phyloP scores from a whole-genome alignment of 2,888 invertebrate species.

The Gryllus longicercus region DNA sequence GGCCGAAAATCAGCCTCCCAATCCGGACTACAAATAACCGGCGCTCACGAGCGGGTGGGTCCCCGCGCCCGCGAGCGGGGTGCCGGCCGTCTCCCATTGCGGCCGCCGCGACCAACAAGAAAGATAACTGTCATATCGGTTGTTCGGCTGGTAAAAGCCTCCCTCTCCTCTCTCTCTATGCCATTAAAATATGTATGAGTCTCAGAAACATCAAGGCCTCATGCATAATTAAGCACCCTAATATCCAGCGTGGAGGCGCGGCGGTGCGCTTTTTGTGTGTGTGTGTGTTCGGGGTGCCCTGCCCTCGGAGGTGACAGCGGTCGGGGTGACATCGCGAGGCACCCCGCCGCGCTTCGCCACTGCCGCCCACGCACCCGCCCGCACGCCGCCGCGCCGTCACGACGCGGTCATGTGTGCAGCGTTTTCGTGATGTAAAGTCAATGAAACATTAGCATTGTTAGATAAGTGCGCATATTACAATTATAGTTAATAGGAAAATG shows the following conservation, averaged over 20 bases:
- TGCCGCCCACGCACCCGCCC: too few species aligned
- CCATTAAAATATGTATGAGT: constrained; percentile 5
- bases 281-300: too few species aligned
- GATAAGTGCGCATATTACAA: too few species aligned
- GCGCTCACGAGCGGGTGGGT: background rate
- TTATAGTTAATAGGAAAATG: too few species aligned
- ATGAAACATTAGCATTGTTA: too few species aligned
- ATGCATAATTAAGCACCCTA: constrained; percentile 17
- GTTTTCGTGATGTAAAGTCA: too few species aligned
- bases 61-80: background rate
- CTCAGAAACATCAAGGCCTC: constrained; percentile 17
- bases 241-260: background rate
- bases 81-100: background rate
- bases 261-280: background rate
- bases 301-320: too few species aligned
- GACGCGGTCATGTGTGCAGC: too few species aligned
- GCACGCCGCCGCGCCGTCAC: too few species aligned
- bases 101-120: background rate
- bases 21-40: background rate
- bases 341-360: too few species aligned
- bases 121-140: constrained; percentile 17
- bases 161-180: background rate
- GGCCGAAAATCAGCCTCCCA: background rate
- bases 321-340: too few species aligned
- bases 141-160: background rate